Percentiles rank a stretch among this genome's conserved stretches.
phyloP scores from a whole-genome alignment of 2,888 invertebrate species.

The Hirtodrosophila duncani region DNA sequence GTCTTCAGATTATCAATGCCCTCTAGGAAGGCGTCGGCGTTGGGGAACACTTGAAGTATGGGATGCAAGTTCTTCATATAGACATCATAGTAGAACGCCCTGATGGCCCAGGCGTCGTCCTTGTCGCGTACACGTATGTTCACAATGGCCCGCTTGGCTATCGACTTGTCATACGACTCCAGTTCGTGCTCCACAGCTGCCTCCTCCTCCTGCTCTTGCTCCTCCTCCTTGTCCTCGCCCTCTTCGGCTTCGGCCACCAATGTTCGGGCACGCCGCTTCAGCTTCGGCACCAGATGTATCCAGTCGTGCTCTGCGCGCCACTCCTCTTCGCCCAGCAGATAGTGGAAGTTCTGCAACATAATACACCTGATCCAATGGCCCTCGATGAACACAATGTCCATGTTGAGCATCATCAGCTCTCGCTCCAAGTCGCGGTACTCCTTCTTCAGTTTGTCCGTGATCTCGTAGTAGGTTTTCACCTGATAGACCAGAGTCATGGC shows the following conservation, averaged over 20 bases:
- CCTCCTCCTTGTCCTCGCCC: constrained; percentile 9
- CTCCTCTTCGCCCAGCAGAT: constrained; percentile 74
- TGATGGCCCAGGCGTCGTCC: constrained; percentile 76
- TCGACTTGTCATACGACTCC: constrained; percentile 73
- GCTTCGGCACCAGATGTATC: constrained; percentile 69
- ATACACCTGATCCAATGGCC: constrained; percentile 75
- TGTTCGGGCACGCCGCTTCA: constrained; percentile 37
- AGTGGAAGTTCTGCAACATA: constrained; percentile 77
- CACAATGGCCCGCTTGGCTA: constrained; percentile 64
- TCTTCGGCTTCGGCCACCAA: constrained; percentile 43
- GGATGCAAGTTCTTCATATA: constrained; percentile 72
- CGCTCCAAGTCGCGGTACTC: constrained; percentile 61
- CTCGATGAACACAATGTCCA: constrained; percentile 77
- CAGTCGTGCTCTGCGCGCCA: constrained; percentile 76
- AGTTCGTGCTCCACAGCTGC: constrained; percentile 55
- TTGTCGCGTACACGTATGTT: constrained; percentile 74
- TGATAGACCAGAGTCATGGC: constrained; percentile 73
- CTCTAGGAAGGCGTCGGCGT: constrained; percentile 60
- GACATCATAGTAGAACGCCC: constrained; percentile 74
- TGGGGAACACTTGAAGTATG: constrained; percentile 71
- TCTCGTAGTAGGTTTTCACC: constrained; percentile 74
- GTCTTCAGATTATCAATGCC: constrained; percentile 73
- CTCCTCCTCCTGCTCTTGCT: constrained; percentile 28
- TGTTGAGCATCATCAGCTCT: constrained; percentile 65
- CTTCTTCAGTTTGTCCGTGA: constrained; percentile 68